Conservation (phyloP, 2,888 invertebrate species). For the Thereva nobilitata region DNA sequence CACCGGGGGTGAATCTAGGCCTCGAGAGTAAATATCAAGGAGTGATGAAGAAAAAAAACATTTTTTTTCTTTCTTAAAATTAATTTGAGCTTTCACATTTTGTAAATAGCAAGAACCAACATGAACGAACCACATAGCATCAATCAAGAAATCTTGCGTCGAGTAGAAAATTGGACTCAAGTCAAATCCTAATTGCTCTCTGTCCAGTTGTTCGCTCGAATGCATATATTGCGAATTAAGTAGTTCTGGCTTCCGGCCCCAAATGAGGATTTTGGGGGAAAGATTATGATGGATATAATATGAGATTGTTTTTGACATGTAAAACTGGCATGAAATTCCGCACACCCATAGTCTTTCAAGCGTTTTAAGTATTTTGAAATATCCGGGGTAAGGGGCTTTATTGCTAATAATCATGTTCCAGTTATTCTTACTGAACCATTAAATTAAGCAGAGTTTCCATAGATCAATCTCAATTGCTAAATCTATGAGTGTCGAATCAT, state of each 20-base stretch:
- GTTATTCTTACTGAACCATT: too few species aligned
- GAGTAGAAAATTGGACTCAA: slow-evolving; percentile 12
- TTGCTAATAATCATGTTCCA: not conserved
- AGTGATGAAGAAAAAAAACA: too few species aligned
- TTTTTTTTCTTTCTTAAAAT: too few species aligned
- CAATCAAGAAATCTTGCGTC: slow-evolving; percentile 11
- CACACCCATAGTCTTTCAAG: slow-evolving; percentile 1
- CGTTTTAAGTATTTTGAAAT: slow-evolving; percentile 3
- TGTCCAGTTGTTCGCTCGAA: not conserved
- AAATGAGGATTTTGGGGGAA: slow-evolving; percentile 11
- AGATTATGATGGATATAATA: slow-evolving; percentile 17
- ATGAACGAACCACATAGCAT: not conserved
- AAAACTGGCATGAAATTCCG: not conserved
- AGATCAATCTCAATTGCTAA: too few species aligned
- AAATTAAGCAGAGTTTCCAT: too few species aligned
- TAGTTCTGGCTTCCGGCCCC: slow-evolving; percentile 4
- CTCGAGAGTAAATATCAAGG: not conserved
- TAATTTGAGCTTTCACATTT: too few species aligned
- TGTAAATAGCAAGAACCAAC: not conserved
- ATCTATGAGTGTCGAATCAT: too few species aligned
- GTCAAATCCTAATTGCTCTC: slow-evolving; percentile 19
- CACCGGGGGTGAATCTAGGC: slow-evolving; percentile 2
- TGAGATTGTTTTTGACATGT: slow-evolving; percentile 16
- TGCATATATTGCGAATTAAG: slow-evolving; percentile 1
- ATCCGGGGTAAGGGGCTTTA: not conserved